These are phyloP conservation scores for Bombus pyrosoma DNA, from an alignment of 1,140 invertebrate genomes.

Conservation along the genomic window DNA sequence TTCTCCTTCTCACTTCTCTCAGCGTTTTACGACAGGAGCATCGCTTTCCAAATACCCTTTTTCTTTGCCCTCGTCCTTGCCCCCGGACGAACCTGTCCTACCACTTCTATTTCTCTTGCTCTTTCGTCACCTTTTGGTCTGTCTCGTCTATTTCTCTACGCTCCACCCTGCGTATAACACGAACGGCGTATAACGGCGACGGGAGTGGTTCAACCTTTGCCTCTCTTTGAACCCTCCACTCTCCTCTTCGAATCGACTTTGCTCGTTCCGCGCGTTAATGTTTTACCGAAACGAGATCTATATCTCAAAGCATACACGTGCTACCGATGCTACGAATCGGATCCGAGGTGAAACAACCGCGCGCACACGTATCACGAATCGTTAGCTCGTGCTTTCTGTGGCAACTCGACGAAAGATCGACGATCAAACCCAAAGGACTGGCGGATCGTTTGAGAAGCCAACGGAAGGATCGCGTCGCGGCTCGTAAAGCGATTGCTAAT, in stretches of 20 bases:
- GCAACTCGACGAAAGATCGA: slow-evolving; percentile 39
- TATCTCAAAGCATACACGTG: neutral
- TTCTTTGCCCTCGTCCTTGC: slow-evolving; percentile 14
- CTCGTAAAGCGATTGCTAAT: slow-evolving; percentile 37
- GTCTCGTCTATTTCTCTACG: slow-evolving; percentile 13
- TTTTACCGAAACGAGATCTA: slow-evolving; percentile 51
- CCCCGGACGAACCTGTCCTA: neutral
- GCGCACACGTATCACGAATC: neutral
- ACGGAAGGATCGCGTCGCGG: neutral
- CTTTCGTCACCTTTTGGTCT: neutral
- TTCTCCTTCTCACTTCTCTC: slow-evolving; percentile 51
- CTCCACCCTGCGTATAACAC: slow-evolving; percentile 19
- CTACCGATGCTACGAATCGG: neutral
- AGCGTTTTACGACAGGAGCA: slow-evolving; percentile 55
- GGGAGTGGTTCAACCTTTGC: slow-evolving; percentile 38
- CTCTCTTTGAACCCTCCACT: slow-evolving; percentile 40
- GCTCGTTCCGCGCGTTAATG: slow-evolving; percentile 60
- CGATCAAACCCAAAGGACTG: slow-evolving; percentile 32
- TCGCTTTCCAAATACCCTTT: slow-evolving; percentile 55
- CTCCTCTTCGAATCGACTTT: slow-evolving; percentile 53
- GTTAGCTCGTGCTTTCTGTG: neutral
- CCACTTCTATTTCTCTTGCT: neutral
- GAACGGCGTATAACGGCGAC: slow-evolving; percentile 29
- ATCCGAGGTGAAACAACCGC: neutral
- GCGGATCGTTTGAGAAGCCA: slow-evolving; percentile 18